Conservation (phyloP, 2,797 vertebrate species). For the Pangasius larnaudii region DNA sequence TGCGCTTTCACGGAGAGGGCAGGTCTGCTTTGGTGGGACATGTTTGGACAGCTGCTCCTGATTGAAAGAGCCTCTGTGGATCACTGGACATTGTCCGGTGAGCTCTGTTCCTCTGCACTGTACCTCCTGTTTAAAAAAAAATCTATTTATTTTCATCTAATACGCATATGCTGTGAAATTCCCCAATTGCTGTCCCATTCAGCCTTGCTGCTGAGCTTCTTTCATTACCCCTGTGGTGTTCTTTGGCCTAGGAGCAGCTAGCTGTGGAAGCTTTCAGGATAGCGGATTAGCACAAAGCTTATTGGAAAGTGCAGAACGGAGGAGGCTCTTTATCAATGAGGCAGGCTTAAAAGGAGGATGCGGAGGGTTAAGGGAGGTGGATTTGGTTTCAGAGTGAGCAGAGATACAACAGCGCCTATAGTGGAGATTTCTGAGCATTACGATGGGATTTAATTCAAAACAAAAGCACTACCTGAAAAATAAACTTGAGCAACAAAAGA, state of each 20-base stretch:
- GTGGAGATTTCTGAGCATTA: constrained; percentile 70
- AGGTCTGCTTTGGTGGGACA: constrained; percentile 63
- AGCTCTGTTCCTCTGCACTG: constrained; percentile 40
- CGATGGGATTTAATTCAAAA: constrained; percentile 68
- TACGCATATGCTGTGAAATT: constrained; percentile 27
- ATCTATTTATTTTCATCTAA: constrained; percentile 24
- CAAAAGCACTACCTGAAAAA: constrained; percentile 65
- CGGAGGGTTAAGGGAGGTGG: constrained; percentile 21
- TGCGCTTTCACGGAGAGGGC: constrained; percentile 68
- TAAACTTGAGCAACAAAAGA: constrained; percentile 67
- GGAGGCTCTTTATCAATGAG: constrained; percentile 56
- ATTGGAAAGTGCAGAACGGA: constrained; percentile 57
- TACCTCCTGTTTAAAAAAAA: not conserved
- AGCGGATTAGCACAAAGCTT: constrained; percentile 66
- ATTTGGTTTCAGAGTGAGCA: constrained; percentile 58
- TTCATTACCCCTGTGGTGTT: constrained; percentile 28
- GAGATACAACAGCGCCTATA: constrained; percentile 61
- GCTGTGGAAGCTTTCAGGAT: constrained; percentile 46
- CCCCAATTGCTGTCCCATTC: constrained; percentile 19
- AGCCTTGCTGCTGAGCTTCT: not conserved
- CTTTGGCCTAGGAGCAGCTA: constrained; percentile 21
- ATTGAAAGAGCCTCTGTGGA: constrained; percentile 71
- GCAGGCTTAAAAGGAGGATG: constrained; percentile 37
- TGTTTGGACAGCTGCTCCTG: constrained; percentile 78
- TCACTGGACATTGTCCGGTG: constrained; percentile 71